Percentiles rank a stretch among this genome's conserved stretches.
phyloP scores from a whole-genome alignment of 2,113 vertebrate genomes.

The Sylvia atricapilla region DNA sequence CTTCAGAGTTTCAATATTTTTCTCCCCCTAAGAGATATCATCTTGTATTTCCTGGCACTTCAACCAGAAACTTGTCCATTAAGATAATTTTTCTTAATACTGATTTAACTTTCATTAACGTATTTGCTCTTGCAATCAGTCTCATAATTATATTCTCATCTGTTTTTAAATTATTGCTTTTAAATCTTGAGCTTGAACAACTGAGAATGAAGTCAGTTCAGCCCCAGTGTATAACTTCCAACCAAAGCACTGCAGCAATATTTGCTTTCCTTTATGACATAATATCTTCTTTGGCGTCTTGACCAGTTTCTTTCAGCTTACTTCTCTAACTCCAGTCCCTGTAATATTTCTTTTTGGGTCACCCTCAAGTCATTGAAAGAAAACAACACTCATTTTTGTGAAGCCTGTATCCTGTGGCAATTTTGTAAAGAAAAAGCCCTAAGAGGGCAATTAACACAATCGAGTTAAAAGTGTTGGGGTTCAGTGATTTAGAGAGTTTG shows the following conservation, averaged over 20 bases:
- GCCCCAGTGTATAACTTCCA: background rate
- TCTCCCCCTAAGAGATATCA: background rate
- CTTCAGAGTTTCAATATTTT: background rate
- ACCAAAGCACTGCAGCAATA: background rate
- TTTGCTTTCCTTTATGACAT: slow-evolving; percentile 8
- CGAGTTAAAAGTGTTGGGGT: accelerated
- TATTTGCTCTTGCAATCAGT: slow-evolving; percentile 7
- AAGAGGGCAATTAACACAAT: background rate
- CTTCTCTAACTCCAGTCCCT: background rate
- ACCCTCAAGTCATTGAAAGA: background rate
- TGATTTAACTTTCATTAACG: background rate
- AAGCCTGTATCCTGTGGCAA: background rate
- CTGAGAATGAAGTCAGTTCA: background rate
- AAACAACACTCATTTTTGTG: background rate
- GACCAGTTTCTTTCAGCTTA: background rate
- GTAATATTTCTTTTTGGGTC: background rate
- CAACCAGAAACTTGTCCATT: slow-evolving; percentile 25
- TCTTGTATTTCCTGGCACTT: slow-evolving; percentile 16
- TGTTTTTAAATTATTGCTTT: slow-evolving; percentile 20
- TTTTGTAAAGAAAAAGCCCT: background rate
- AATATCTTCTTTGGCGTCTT: background rate
- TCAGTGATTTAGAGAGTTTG: background rate
- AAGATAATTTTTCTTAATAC: background rate
- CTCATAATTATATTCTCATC: background rate
- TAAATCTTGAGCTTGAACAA: background rate